A percentile compares a stretch with the other conserved stretches of the same genome.
Conservation (phyloP, 2,113 vertebrate species). For the Aplodontia rufa region DNA sequence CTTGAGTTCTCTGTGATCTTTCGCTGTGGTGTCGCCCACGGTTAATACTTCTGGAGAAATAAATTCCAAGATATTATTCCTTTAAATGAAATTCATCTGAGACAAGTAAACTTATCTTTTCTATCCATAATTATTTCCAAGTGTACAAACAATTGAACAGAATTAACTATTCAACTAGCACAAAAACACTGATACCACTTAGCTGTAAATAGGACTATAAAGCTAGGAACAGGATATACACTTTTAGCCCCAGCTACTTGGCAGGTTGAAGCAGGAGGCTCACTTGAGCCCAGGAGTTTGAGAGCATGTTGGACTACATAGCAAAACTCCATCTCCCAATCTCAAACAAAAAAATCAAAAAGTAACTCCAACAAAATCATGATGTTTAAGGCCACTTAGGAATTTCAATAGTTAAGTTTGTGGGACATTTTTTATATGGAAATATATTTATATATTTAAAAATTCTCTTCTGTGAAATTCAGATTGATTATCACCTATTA, state of each 20-base stretch:
- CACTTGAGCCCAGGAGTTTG: background rate
- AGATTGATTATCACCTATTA: background rate
- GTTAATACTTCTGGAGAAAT: constrained; percentile 85
- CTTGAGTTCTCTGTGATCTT: constrained; percentile 87
- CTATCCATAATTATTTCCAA: constrained; percentile 28
- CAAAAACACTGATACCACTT: background rate
- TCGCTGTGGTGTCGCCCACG: constrained; percentile 88
- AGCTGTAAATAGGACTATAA: background rate
- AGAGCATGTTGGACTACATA: background rate
- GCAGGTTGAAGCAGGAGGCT: background rate
- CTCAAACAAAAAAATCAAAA: background rate
- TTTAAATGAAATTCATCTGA: constrained; percentile 55
- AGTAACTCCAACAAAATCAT: background rate
- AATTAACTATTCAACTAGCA: background rate
- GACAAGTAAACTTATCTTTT: background rate
- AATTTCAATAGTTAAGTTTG: background rate
- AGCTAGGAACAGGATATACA: background rate
- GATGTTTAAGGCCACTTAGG: background rate
- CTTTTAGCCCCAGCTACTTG: background rate
- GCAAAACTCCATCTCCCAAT: background rate
- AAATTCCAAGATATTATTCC: constrained; percentile 81
- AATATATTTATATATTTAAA: background rate
- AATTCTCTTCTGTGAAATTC: background rate
- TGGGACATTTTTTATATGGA: background rate
- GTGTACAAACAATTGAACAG: background rate